phyloP scores from a whole-genome alignment of 2,888 invertebrate species.

The Cataglyphis livida region DNA sequence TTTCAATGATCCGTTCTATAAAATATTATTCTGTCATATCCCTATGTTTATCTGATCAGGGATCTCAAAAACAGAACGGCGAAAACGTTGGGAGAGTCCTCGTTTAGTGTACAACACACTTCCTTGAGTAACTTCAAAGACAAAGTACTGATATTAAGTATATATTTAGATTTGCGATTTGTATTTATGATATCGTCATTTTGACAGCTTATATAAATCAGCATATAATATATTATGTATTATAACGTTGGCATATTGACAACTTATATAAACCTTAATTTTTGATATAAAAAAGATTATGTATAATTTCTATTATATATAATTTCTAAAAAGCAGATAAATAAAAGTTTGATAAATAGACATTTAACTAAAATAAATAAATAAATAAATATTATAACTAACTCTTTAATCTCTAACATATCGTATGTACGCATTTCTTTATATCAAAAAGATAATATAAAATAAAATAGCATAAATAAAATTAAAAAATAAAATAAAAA shows the following conservation, averaged over 20 bases:
- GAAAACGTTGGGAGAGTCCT: constrained; percentile 57
- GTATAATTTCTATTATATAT: not conserved
- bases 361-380: constrained; percentile 10
- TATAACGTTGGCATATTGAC: too few relatives aligned
- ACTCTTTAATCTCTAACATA: not conserved
- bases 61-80: constrained; percentile 21
- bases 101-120: constrained; percentile 32
- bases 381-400: not conserved
- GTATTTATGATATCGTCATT: not conserved
- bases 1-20: constrained; percentile 47
- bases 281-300: not conserved
- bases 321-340: not conserved
- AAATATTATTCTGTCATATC: constrained; percentile 19
- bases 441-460: not conserved
- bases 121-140: constrained; percentile 39
- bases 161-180: not conserved
- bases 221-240: too few relatives aligned
- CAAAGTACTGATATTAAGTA: not conserved
- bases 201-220: not conserved
- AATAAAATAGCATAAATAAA: not conserved
- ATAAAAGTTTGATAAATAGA: constrained; percentile 13
- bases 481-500: not conserved
- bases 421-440: not conserved
- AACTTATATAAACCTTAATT: not conserved
- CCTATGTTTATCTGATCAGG: constrained; percentile 3